Evolutionary conservation across 2,888 invertebrate genomes (phyloP).

Genomic region (Gisinianus flammeolus): DNA sequence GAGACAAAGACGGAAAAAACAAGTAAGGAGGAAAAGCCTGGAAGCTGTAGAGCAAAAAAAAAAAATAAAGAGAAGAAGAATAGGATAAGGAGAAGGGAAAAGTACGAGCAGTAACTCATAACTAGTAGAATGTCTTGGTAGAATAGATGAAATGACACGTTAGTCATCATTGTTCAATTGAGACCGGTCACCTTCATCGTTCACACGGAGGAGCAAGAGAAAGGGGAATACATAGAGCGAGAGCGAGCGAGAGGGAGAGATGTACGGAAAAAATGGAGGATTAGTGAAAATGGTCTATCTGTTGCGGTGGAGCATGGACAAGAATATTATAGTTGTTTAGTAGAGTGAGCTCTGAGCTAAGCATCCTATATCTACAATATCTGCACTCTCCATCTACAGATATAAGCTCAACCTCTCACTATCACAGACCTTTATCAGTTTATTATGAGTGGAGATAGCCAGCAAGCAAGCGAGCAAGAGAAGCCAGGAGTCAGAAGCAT

Average conservation of each 20-base stretch:
- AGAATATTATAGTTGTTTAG: constrained; percentile 4
- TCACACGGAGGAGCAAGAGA: not conserved
- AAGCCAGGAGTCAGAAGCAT: not conserved
- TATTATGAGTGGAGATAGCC: not conserved
- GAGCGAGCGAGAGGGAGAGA: not conserved
- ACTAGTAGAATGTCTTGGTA: constrained; percentile 1
- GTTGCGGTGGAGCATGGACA: not conserved
- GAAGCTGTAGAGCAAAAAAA: not conserved
- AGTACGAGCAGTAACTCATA: not conserved
- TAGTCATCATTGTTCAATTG: constrained; percentile 14
- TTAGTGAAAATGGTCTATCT: too few relatives aligned
- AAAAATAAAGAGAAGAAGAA: not conserved
- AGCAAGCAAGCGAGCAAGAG: not conserved
- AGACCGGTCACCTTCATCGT: constrained; percentile 11
- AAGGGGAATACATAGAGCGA: not conserved
- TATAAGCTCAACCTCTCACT: not conserved
- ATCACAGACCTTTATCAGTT: constrained; percentile 12
- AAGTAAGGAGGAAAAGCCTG: not conserved
- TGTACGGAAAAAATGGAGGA: too few relatives aligned
- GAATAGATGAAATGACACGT: constrained; percentile 15
- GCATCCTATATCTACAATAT: too few relatives aligned
- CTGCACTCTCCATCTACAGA: not conserved
- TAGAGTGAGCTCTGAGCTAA: not conserved
- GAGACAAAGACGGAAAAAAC: too few relatives aligned
- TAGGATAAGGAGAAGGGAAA: not conserved